phyloP scores from a whole-genome alignment of 2,888 invertebrate genomes.

The Empis stercorea region DNA sequence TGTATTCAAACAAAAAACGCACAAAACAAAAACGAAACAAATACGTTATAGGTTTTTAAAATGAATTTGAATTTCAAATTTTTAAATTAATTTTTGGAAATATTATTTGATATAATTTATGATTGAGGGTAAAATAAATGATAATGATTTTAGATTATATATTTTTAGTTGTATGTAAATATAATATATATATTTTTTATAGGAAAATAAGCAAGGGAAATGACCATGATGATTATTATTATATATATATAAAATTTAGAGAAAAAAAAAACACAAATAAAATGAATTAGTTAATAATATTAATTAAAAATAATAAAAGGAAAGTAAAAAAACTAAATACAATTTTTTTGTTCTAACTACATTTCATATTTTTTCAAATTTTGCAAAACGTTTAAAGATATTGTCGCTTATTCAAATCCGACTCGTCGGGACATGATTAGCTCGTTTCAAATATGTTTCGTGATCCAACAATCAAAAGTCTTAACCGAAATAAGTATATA shows the following conservation, averaged over 20 bases:
- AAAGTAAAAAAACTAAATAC: slow-evolving; percentile 1
- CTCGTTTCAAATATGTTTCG: too few relatives aligned
- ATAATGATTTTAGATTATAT: not conserved
- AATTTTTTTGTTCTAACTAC: too few relatives aligned
- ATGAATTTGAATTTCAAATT: not conserved
- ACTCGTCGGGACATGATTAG: too few relatives aligned
- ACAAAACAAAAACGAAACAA: not conserved
- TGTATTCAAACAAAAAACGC: too few relatives aligned
- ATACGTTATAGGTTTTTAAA: not conserved
- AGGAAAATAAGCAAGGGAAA: not conserved
- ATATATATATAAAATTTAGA: slow-evolving; percentile 4
- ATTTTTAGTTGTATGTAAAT: not conserved
- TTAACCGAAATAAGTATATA: too few relatives aligned
- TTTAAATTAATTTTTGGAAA: not conserved
- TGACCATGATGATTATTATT: not conserved
- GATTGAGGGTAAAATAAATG: not conserved
- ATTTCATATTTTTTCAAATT: too few relatives aligned
- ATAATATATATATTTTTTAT: not conserved
- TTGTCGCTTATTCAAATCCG: too few relatives aligned
- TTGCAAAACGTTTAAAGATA: too few relatives aligned
- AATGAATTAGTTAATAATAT: slow-evolving; percentile 8
- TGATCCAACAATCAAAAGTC: too few relatives aligned
- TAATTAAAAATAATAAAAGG: not conserved
- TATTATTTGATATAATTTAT: not conserved
- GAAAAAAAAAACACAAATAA: slow-evolving; percentile 11